phyloP scores from a whole-genome alignment of 2,888 invertebrate genomes.

The Alloplasta piceator region DNA sequence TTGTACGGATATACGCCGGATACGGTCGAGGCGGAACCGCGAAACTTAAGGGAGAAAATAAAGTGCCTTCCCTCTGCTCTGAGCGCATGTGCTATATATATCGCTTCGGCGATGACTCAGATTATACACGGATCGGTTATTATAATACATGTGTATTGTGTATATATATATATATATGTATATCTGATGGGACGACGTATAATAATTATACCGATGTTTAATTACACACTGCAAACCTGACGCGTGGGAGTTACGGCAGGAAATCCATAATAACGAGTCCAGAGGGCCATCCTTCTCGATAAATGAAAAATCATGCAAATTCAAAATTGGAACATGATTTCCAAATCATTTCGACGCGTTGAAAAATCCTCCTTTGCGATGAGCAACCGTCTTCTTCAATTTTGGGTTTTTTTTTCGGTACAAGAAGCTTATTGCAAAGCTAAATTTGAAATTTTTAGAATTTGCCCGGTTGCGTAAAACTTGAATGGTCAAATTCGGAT shows the following conservation, averaged over 20 bases:
- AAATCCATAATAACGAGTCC: no score
- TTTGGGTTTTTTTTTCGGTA: no score
- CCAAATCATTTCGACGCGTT: no score
- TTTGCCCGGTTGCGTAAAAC: no score
- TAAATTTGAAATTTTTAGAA: no score
- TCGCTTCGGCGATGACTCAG: conserved; percentile 50
- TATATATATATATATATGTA: conserved; percentile 9
- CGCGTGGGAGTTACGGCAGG: conserved; percentile 4
- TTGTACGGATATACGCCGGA: conserved; percentile 46
- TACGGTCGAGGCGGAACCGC: conserved; percentile 63
- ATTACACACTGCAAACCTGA: conserved; percentile 27
- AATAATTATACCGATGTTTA: conserved; percentile 36
- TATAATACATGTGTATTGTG: neutral
- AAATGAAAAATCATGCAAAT: conserved; percentile 1
- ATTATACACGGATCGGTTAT: conserved; percentile 54
- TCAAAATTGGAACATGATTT: no score
- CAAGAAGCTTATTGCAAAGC: no score
- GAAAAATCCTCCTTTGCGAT: no score
- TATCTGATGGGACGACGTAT: conserved; percentile 28
- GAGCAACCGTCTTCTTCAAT: no score
- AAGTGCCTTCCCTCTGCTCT: conserved; percentile 32
- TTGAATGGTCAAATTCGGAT: no score
- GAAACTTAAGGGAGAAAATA: conserved; percentile 53
- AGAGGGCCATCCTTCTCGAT: conserved; percentile 20
- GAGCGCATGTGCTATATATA: conserved; percentile 21